A percentile compares a stretch with the other conserved stretches of the same genome.
Conservation (phyloP, 2,797 vertebrate genomes). For the Spinibarbus caldwelli region DNA sequence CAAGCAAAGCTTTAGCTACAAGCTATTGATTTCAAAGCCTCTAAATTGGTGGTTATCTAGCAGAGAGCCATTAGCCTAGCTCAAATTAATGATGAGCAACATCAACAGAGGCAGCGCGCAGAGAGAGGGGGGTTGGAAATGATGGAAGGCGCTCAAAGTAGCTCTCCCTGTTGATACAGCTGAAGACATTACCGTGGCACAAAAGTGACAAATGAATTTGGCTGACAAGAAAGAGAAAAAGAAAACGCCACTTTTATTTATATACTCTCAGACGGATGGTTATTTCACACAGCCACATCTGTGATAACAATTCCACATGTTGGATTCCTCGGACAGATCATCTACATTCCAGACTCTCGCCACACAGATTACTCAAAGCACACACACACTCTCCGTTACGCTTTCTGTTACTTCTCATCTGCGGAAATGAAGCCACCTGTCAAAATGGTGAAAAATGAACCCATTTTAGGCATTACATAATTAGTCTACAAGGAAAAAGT, state of each 20-base stretch:
- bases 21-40: slow-evolving; percentile 69
- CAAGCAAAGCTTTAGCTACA: slow-evolving; percentile 46
- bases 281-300: slow-evolving; percentile 43
- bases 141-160: slow-evolving; percentile 22
- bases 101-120: slow-evolving; percentile 42
- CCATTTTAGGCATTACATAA: slow-evolving; percentile 26
- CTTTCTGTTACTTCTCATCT: slow-evolving; percentile 22
- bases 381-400: not conserved
- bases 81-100: slow-evolving; percentile 69
- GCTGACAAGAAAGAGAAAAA: slow-evolving; percentile 47
- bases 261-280: slow-evolving; percentile 36
- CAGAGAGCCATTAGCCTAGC: slow-evolving; percentile 66
- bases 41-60: slow-evolving; percentile 64
- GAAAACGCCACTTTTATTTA: slow-evolving; percentile 40
- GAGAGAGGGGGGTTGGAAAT: not conserved
- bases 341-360: slow-evolving; percentile 45
- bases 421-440: slow-evolving; percentile 29
- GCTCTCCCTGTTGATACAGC: slow-evolving; percentile 49
- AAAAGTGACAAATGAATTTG: slow-evolving; percentile 52
- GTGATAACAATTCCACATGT: slow-evolving; percentile 43
- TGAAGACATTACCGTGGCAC: slow-evolving; percentile 41
- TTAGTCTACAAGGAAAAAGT: slow-evolving; percentile 46
- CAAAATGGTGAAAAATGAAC: slow-evolving; percentile 24
- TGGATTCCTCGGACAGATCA: slow-evolving; percentile 33
- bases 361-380: slow-evolving; percentile 7